These are phyloP conservation scores for Hemiprocne comata DNA, from an alignment of 2,113 vertebrate species.

Conservation along the genomic window DNA sequence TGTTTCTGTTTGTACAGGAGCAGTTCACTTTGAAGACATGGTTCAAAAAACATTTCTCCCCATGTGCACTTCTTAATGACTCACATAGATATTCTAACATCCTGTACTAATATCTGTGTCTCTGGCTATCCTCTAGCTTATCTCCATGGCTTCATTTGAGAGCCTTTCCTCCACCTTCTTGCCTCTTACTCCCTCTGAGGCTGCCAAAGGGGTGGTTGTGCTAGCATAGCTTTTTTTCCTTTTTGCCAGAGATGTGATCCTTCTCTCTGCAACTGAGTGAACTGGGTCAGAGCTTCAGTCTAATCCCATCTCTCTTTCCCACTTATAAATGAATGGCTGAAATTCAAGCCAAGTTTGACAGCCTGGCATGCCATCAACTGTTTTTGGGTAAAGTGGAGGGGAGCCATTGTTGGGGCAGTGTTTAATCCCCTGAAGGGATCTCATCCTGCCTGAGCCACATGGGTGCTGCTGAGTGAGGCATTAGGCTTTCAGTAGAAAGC, in stretches of 20 bases:
- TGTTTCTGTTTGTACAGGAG: accelerated
- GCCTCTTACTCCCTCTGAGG: not conserved
- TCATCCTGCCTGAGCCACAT: not conserved
- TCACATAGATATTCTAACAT: not conserved
- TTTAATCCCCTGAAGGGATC: not conserved
- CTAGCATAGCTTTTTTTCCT: not conserved
- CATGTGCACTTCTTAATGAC: not conserved
- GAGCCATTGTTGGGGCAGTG: not conserved
- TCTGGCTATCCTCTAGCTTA: not conserved
- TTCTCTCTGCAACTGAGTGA: not conserved
- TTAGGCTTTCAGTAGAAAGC: not conserved
- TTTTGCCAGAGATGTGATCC: not conserved
- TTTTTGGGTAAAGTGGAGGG: not conserved
- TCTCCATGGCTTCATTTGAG: not conserved
- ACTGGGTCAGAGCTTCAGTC: not conserved
- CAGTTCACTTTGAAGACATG: not conserved
- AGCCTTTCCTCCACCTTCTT: not conserved
- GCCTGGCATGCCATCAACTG: not conserved
- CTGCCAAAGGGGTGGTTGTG: not conserved
- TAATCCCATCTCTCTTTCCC: not conserved
- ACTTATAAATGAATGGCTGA: not conserved
- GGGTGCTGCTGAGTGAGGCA: not conserved
- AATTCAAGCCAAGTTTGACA: not conserved
- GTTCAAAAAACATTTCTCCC: not conserved
- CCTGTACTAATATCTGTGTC: not conserved